Percentiles rank a stretch among this genome's conserved stretches.
phyloP scores from a whole-genome alignment of 2,797 vertebrate species.

The Malacoraja senta region DNA sequence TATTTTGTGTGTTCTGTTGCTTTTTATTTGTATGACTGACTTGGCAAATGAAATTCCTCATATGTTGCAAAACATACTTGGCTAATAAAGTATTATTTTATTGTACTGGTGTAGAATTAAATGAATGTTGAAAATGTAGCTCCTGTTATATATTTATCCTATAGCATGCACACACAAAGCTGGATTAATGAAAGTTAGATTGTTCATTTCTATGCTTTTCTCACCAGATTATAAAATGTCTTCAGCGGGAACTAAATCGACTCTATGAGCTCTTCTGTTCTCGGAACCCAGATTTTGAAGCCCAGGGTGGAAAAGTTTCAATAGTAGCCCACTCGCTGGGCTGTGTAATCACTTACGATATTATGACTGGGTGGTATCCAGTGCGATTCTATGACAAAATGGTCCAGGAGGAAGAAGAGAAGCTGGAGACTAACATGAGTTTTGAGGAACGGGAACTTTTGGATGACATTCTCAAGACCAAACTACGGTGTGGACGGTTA shows the following conservation, averaged over 20 bases:
- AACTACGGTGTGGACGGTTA: constrained; percentile 64
- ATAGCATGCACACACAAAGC: no score
- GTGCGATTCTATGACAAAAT: constrained; percentile 80
- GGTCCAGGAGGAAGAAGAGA: constrained; percentile 75
- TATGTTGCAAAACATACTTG: no score
- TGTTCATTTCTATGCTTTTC: constrained; percentile 40
- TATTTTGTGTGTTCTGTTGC: no score
- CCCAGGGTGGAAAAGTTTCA: constrained; percentile 84
- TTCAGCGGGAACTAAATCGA: constrained; percentile 89
- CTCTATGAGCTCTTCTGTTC: constrained; percentile 90
- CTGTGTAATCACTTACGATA: constrained; percentile 95
- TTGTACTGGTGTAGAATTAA: background rate
- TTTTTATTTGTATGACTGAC: no score
- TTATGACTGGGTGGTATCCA: constrained; percentile 97
- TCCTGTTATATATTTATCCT: background rate
- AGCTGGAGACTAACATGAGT: constrained; percentile 71
- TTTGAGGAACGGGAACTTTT: constrained; percentile 77
- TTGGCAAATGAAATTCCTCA: no score
- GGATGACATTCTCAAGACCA: constrained; percentile 76
- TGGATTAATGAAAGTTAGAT: background rate
- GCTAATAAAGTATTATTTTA: no score
- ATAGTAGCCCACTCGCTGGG: constrained; percentile 94
- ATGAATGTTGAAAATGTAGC: background rate
- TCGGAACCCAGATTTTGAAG: constrained; percentile 87
- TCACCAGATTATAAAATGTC: constrained; percentile 84